These are phyloP conservation scores for Diplogasteroides magnus DNA, from an alignment of 1,140 invertebrate species.

Conservation along the genomic window DNA sequence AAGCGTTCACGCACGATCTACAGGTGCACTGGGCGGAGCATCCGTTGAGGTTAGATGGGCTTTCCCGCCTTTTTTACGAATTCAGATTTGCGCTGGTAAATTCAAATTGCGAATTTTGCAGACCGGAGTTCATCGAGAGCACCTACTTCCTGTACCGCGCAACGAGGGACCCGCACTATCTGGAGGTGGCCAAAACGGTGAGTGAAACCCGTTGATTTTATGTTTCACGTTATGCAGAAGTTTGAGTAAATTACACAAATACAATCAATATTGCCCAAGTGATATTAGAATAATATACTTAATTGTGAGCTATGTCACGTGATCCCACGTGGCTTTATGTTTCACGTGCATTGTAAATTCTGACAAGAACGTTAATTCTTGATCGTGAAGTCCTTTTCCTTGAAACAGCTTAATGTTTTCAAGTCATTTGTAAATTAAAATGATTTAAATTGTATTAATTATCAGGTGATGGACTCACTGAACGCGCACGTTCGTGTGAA, in stretches of 20 bases:
- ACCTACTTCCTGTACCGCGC: constrained; percentile 91
- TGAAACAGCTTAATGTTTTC: background rate
- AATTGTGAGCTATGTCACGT: too few relatives aligned
- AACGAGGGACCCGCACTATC: constrained; percentile 87
- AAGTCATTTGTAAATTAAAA: background rate
- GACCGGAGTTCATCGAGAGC: constrained; percentile 95
- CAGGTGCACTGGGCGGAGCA: constrained; percentile 96
- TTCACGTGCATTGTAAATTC: too few relatives aligned
- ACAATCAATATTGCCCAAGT: too few relatives aligned
- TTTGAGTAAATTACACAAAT: too few relatives aligned
- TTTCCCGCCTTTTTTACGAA: too few relatives aligned
- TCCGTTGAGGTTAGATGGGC: constrained; percentile 70
- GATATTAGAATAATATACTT: too few relatives aligned
- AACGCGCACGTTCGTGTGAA: constrained; percentile 83
- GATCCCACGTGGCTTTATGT: too few relatives aligned
- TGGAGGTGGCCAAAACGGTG: constrained; percentile 77
- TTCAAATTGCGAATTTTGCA: constrained; percentile 29
- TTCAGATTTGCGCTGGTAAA: background rate
- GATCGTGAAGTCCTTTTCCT: too few relatives aligned
- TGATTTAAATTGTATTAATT: background rate
- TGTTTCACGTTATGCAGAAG: too few relatives aligned
- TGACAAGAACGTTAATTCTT: too few relatives aligned
- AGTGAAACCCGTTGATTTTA: too few relatives aligned
- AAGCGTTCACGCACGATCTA: constrained; percentile 90
- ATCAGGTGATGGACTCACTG: constrained; percentile 73